phyloP scores from a whole-genome alignment of 2,888 invertebrate species.

The Apeira syringaria region DNA sequence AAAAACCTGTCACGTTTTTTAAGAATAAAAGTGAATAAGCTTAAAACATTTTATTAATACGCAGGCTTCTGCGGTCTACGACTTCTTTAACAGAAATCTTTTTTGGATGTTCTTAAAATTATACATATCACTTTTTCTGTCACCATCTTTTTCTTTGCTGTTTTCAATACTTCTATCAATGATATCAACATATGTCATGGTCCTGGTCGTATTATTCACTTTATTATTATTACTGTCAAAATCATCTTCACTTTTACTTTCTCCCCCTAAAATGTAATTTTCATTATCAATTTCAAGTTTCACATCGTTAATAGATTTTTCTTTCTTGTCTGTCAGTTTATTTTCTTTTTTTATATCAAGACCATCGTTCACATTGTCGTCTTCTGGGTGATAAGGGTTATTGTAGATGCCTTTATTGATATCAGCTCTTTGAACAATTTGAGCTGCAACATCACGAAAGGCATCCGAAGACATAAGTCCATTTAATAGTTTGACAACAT shows the following conservation, averaged over 20 bases:
- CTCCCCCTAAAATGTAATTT: constrained; percentile 32
- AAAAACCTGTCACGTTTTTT: too few relatives aligned
- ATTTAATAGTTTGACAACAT: constrained; percentile 37
- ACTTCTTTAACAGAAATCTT: background rate
- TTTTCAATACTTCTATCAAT: background rate
- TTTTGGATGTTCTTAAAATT: background rate
- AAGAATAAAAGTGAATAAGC: background rate
- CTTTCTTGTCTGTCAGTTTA: background rate
- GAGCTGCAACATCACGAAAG: constrained; percentile 32
- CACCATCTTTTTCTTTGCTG: background rate
- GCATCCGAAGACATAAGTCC: constrained; percentile 28
- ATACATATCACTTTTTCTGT: background rate
- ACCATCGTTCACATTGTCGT: constrained; percentile 29
- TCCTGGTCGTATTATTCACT: background rate
- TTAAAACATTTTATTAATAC: too few relatives aligned
- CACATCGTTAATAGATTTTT: background rate
- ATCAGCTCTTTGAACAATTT: constrained; percentile 29
- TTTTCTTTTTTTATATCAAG: background rate
- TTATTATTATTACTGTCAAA: constrained; percentile 24
- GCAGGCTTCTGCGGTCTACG: background rate
- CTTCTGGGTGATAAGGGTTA: constrained; percentile 60
- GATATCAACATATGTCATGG: background rate
- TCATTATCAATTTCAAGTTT: constrained; percentile 43
- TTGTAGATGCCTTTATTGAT: constrained; percentile 26
- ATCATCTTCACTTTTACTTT: constrained; percentile 29